Percentiles rank a stretch among this genome's conserved stretches.
Conservation (phyloP, 1,140 invertebrate species). For the Drosophila funebris region DNA sequence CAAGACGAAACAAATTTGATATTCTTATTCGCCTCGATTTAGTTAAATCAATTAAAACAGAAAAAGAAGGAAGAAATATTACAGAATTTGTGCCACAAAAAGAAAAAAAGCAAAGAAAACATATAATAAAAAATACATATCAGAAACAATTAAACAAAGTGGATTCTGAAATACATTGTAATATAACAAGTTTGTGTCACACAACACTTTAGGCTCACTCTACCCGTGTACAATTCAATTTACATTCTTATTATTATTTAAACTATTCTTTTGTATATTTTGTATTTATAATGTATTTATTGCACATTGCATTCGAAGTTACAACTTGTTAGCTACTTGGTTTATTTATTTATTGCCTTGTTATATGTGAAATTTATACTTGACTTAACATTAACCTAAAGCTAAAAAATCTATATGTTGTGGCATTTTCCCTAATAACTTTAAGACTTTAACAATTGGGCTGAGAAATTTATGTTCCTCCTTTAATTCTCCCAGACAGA, state of each 20-base stretch:
- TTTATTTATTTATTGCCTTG: constrained; percentile 46
- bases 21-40: constrained; percentile 40
- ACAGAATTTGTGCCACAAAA: constrained; percentile 44
- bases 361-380: constrained; percentile 49
- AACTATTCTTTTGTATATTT: constrained; percentile 32
- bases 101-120: constrained; percentile 24
- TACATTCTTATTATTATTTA: constrained; percentile 9
- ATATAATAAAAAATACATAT: constrained; percentile 8
- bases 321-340: constrained; percentile 65
- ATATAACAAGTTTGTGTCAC: constrained; percentile 53
- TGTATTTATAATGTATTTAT: constrained; percentile 22
- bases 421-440: constrained; percentile 6
- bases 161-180: constrained; percentile 17
- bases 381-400: constrained; percentile 31
- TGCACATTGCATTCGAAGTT: constrained; percentile 50
- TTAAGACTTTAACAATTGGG: constrained; percentile 1
- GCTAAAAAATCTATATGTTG: constrained; percentile 61
- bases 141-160: background rate
- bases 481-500: background rate
- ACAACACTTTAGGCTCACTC: constrained; percentile 36
- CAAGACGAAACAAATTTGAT: constrained; percentile 19
- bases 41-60: constrained; percentile 5
- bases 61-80: constrained; percentile 20
- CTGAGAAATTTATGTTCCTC: background rate
- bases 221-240: constrained; percentile 36